phyloP scores from a whole-genome alignment of 2,888 invertebrate genomes.

The Drepanosiphum platanoidis region DNA sequence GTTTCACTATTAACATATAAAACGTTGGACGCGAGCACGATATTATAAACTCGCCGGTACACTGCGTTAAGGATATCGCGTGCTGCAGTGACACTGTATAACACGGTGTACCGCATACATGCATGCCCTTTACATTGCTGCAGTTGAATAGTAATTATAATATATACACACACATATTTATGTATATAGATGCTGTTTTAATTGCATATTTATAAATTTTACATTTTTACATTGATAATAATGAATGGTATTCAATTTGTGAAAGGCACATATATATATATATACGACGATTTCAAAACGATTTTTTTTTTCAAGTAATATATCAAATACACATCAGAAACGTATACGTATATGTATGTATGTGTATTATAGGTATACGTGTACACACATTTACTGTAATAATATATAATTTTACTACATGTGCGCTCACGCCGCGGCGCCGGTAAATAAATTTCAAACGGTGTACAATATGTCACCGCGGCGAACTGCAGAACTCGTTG shows the following conservation, averaged over 20 bases:
- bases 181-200: neutral
- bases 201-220: constrained; percentile 19
- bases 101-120: neutral
- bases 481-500: constrained; percentile 24
- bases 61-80: no score
- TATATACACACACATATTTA: no score
- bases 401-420: neutral
- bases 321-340: constrained; percentile 28
- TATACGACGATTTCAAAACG: constrained; percentile 28
- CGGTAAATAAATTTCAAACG: constrained; percentile 30
- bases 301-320: constrained; percentile 19
- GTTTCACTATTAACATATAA: no score
- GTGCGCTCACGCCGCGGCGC: neutral
- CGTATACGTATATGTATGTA: neutral
- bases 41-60: no score
- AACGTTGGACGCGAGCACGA: no score
- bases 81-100: no score
- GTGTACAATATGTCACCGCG: constrained; percentile 24
- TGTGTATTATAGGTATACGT: constrained; percentile 7
- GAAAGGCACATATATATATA: no score
- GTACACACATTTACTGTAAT: neutral
- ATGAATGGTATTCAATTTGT: constrained; percentile 17
- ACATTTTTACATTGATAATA: no score
- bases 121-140: neutral
- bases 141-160: no score